Conservation (phyloP, 2,888 invertebrate genomes). For the Agonopterix subpropinquella region DNA sequence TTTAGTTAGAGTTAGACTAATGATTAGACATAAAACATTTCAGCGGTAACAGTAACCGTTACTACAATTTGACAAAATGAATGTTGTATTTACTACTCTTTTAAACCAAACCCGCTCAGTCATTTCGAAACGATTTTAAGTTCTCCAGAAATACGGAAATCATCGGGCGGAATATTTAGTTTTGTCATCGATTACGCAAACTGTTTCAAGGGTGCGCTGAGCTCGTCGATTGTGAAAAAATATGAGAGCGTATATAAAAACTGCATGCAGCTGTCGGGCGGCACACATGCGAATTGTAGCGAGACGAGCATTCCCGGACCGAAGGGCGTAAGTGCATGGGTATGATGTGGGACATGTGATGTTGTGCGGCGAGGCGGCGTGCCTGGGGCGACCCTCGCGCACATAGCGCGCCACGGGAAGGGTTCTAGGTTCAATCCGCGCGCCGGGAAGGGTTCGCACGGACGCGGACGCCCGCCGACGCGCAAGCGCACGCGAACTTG, state of each 20-base stretch:
- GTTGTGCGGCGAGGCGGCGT: conserved; percentile 20
- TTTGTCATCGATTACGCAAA: conserved; percentile 77
- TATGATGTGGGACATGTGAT: conserved; percentile 24
- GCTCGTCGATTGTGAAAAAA: conserved; percentile 69
- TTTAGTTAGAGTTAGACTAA: too few relatives aligned
- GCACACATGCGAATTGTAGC: conserved; percentile 74
- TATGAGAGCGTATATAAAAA: conserved; percentile 73
- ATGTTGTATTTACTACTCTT: conserved; percentile 6
- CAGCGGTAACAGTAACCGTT: conserved; percentile 1
- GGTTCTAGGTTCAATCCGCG: conserved; percentile 59
- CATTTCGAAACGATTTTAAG: conserved; percentile 30
- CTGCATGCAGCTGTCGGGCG: conserved; percentile 68
- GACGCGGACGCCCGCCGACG: conserved; percentile 68
- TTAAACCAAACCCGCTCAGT: conserved; percentile 18
- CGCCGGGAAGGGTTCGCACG: conserved; percentile 65
- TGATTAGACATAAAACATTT: not conserved
- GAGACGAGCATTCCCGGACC: conserved; percentile 18
- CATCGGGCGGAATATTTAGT: conserved; percentile 75
- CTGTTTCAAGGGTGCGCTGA: conserved; percentile 74
- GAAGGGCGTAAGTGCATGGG: conserved; percentile 32
- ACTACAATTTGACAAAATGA: not conserved
- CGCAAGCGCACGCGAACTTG: conserved; percentile 72
- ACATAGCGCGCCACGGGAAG: conserved; percentile 49
- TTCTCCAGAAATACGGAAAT: conserved; percentile 74
- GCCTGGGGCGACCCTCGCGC: conserved; percentile 38